Evolutionary conservation across 2,113 vertebrate genomes (phyloP).

Genomic region (Scatophagus argus): DNA sequence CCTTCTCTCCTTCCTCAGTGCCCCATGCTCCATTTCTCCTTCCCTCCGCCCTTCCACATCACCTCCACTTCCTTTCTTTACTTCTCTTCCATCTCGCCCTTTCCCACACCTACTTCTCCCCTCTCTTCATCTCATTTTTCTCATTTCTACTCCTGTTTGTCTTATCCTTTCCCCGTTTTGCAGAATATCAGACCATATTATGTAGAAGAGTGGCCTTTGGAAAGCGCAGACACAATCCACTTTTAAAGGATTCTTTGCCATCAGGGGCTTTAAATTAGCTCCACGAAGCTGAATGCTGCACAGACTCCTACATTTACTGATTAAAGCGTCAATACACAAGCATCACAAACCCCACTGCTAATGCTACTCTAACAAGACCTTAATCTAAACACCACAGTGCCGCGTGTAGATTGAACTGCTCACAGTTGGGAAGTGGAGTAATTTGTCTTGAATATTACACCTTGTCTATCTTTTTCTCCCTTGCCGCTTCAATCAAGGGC

Average conservation of each 20-base stretch:
- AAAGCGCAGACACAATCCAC: conserved; percentile 34
- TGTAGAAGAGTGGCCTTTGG: conserved; percentile 22
- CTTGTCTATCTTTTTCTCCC: conserved; percentile 57
- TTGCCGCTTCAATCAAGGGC: conserved; percentile 67
- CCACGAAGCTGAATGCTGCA: conserved; percentile 27
- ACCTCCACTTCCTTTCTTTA: conserved; percentile 52
- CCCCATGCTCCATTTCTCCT: conserved; percentile 61
- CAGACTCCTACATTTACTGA: conserved; percentile 46
- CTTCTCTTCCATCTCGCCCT: conserved; percentile 29
- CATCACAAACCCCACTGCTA: conserved; percentile 20
- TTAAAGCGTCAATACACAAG: conserved; percentile 54
- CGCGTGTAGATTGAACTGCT: conserved; percentile 45
- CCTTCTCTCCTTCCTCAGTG: conserved; percentile 44
- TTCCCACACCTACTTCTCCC: neutral
- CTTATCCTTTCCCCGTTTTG: conserved; percentile 35
- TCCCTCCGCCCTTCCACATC: conserved; percentile 34
- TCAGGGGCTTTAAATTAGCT: conserved; percentile 42
- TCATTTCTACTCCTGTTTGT: conserved; percentile 26
- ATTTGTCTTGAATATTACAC: conserved; percentile 73
- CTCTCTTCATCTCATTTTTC: conserved; percentile 2
- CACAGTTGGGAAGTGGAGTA: conserved; percentile 61
- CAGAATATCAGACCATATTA: conserved; percentile 29
- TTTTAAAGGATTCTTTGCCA: conserved; percentile 37
- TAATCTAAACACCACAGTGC: conserved; percentile 41
- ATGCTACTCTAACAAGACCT: conserved; percentile 48